Conservation (phyloP, 2,113 vertebrate genomes). For the Prunella fulvescens region DNA sequence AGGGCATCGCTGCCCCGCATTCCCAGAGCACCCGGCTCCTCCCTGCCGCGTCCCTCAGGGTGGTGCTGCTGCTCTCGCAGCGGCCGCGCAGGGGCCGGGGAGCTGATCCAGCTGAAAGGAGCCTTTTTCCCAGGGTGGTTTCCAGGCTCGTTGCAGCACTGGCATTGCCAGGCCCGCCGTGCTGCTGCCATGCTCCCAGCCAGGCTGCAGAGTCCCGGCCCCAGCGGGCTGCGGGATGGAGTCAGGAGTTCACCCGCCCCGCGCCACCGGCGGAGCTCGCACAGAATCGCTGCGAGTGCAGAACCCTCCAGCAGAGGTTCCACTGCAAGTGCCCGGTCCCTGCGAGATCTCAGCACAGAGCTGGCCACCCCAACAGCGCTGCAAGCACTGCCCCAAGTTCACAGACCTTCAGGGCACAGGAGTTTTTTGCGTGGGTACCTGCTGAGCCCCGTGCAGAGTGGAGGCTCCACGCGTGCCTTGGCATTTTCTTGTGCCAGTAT, state of each 20-base stretch:
- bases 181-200: not conserved
- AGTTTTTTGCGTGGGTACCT: not conserved
- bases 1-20: too few relatives aligned
- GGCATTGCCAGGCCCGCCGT: not conserved
- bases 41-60: conserved; percentile 22
- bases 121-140: conserved; percentile 23
- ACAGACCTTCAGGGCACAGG: not conserved
- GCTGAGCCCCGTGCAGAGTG: fast-evolving
- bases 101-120: not conserved
- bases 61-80: conserved; percentile 57
- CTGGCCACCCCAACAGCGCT: not conserved
- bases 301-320: not conserved
- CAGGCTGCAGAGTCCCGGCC: fast-evolving
- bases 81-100: not conserved
- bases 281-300: not conserved
- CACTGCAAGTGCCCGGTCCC: not conserved
- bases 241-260: not conserved
- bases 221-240: fast-evolving
- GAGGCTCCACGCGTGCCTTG: not conserved
- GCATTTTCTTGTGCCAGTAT: not conserved
- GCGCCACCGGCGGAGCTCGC: fast-evolving
- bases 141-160: not conserved
- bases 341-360: not conserved
- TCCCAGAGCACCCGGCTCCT: not conserved
- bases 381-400: not conserved